phyloP scores from a whole-genome alignment of 2,888 invertebrate species.

The Tenthredo livida region DNA sequence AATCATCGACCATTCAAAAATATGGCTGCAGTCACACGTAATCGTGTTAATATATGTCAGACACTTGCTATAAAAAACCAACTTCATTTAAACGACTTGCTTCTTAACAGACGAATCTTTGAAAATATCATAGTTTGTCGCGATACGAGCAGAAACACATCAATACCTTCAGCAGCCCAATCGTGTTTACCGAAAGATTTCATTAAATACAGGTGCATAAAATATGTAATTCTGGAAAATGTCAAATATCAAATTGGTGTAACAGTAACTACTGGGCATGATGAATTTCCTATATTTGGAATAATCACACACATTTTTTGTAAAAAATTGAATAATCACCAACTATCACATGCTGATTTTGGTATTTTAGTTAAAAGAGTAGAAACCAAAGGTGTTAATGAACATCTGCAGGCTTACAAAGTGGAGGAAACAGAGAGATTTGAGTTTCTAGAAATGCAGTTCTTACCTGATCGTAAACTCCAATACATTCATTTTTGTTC shows the following conservation, averaged over 20 bases:
- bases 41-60: constrained; percentile 54
- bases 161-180: not conserved
- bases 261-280: not conserved
- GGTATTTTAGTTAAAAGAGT: not conserved
- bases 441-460: not conserved
- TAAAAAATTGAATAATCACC: not conserved
- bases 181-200: not conserved
- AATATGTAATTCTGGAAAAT: constrained; percentile 15
- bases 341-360: not conserved
- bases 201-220: not conserved
- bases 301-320: constrained; percentile 10
- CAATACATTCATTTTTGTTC: not conserved
- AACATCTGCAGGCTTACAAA: constrained; percentile 37
- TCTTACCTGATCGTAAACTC: not conserved
- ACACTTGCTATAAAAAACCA: constrained; percentile 55
- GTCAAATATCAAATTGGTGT: not conserved
- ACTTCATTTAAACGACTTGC: constrained; percentile 40
- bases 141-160: not conserved
- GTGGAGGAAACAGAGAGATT: not conserved
- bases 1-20: constrained; percentile 58
- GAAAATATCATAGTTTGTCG: not conserved
- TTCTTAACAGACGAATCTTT: constrained; percentile 32
- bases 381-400: not conserved
- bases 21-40: constrained; percentile 36
- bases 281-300: constrained; percentile 42